phyloP scores from a whole-genome alignment of 2,888 invertebrate genomes.

The Tipula confusa region DNA sequence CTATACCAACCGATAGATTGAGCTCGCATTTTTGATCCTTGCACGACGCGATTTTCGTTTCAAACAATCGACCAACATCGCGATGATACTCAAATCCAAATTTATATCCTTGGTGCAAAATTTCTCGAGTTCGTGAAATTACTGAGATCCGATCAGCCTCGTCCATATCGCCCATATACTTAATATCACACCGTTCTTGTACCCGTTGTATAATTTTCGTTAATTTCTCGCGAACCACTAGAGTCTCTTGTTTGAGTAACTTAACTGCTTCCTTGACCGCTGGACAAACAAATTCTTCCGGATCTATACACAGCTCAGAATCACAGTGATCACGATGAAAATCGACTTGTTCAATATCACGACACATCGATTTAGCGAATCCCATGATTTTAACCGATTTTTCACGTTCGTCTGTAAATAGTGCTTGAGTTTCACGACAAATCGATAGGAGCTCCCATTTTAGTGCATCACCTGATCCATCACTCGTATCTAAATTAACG shows the following conservation, averaged over 20 bases:
- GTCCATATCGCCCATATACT: slow-evolving; percentile 44
- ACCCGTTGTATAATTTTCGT: slow-evolving; percentile 46
- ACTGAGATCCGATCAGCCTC: slow-evolving; percentile 56
- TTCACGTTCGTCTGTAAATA: slow-evolving; percentile 75
- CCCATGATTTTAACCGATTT: slow-evolving; percentile 73
- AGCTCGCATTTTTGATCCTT: slow-evolving; percentile 46
- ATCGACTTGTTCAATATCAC: slow-evolving; percentile 58
- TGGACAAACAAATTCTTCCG: slow-evolving; percentile 53
- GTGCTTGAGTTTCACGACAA: slow-evolving; percentile 73
- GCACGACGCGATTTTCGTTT: slow-evolving; percentile 48
- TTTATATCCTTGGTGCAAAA: slow-evolving; percentile 80
- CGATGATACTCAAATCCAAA: slow-evolving; percentile 77
- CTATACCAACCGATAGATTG: slow-evolving; percentile 57
- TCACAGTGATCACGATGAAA: slow-evolving; percentile 50
- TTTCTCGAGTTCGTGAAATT: slow-evolving; percentile 64
- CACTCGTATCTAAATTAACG: slow-evolving; percentile 42
- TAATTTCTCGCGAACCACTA: slow-evolving; percentile 49
- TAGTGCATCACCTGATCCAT: slow-evolving; percentile 41
- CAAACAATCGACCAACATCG: slow-evolving; percentile 54
- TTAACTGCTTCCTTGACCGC: slow-evolving; percentile 60
- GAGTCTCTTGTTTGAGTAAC: slow-evolving; percentile 53
- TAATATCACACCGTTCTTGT: slow-evolving; percentile 44
- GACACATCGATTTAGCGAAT: slow-evolving; percentile 72
- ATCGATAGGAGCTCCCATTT: slow-evolving; percentile 51
- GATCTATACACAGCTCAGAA: slow-evolving; percentile 45